Evolutionary conservation across 2,113 vertebrate genomes (phyloP).

Genomic region (Scomber japonicus): DNA sequence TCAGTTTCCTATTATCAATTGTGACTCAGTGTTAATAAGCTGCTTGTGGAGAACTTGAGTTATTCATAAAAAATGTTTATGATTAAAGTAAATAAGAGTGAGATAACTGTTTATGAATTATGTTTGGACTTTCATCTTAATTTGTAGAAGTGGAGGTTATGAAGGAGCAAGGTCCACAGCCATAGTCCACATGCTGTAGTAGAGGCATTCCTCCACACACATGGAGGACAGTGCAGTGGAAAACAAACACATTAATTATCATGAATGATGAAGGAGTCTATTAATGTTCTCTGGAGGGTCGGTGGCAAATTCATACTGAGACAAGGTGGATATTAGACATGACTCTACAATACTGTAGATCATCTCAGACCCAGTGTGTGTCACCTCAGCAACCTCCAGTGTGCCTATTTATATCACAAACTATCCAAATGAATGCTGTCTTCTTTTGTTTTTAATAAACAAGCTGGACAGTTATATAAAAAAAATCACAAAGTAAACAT

Average conservation of each 20-base stretch:
- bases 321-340: slow-evolving; percentile 58
- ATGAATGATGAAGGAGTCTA: slow-evolving; percentile 35
- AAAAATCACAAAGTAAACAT: slow-evolving; percentile 6
- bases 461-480: not conserved
- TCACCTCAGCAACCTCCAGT: slow-evolving; percentile 30
- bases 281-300: slow-evolving; percentile 62
- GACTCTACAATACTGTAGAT: slow-evolving; percentile 55
- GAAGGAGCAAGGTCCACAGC: slow-evolving; percentile 3
- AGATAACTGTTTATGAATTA: not conserved
- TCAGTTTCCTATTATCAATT: slow-evolving; percentile 24
- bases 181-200: not conserved
- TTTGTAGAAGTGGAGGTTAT: slow-evolving; percentile 18
- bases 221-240: slow-evolving; percentile 2
- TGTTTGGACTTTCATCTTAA: slow-evolving; percentile 33
- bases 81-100: not conserved
- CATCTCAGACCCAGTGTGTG: slow-evolving; percentile 49
- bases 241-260: slow-evolving; percentile 60
- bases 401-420: slow-evolving; percentile 35
- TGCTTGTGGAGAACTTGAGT: not conserved
- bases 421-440: slow-evolving; percentile 12
- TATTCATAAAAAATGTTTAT: not conserved
- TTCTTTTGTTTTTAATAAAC: not conserved
- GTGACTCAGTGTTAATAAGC: slow-evolving; percentile 11
- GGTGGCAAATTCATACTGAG: slow-evolving; percentile 74
- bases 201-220: not conserved